A percentile compares a stretch with the other conserved stretches of the same genome.
These are phyloP conservation scores for Nebria salina DNA, from an alignment of 2,888 invertebrate species.

Conservation along the genomic window DNA sequence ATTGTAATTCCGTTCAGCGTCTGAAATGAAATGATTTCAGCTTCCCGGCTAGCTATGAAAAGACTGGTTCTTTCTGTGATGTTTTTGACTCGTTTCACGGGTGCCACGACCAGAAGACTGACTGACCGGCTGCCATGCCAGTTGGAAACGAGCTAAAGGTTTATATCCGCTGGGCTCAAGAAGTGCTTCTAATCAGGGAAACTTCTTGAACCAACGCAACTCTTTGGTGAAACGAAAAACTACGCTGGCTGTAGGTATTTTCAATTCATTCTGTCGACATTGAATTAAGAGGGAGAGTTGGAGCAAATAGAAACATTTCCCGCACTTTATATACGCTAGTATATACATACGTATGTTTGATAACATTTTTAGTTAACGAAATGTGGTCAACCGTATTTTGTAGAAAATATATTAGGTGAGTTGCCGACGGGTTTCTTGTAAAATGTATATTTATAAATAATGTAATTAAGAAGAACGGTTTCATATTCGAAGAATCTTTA, in stretches of 20 bases:
- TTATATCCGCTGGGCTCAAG: conserved; percentile 22
- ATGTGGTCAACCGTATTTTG: too few species aligned
- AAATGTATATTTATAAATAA: too few species aligned
- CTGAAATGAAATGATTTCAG: too few species aligned
- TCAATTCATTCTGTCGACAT: conserved; percentile 37
- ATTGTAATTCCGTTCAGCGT: too few species aligned
- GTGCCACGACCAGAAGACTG: conserved; percentile 10
- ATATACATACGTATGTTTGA: background rate
- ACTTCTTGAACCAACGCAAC: conserved; percentile 22
- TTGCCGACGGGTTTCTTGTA: too few species aligned
- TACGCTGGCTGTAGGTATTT: conserved; percentile 19
- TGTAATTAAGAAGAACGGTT: too few species aligned
- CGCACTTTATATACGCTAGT: conserved; percentile 24
- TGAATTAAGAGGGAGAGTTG: conserved; percentile 28
- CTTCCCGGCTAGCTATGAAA: background rate
- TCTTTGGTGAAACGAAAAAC: conserved; percentile 30
- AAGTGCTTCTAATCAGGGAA: conserved; percentile 35
- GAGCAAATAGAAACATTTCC: background rate
- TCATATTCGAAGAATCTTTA: too few species aligned
- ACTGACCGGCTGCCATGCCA: background rate
- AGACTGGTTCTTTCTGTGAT: background rate
- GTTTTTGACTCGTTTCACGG: conserved; percentile 2
- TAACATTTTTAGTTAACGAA: too few species aligned
- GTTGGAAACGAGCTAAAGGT: background rate
- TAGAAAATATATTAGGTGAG: too few species aligned